Evolutionary conservation across 2,113 vertebrate species (phyloP).

Genomic region (Rhea americana): DNA sequence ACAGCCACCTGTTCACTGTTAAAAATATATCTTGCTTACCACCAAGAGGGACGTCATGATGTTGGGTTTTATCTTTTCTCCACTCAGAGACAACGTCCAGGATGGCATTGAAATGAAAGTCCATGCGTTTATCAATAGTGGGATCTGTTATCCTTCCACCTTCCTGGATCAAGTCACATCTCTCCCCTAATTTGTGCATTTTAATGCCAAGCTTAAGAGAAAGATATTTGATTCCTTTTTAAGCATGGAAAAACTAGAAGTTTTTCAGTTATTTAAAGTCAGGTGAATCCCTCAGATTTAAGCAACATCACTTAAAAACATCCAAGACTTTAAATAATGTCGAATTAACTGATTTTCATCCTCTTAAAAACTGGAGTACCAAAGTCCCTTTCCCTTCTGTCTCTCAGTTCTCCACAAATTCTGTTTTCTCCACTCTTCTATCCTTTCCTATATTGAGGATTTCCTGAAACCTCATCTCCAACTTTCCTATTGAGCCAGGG

Average conservation of each 20-base stretch:
- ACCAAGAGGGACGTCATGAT: constrained; percentile 91
- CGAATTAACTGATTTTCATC: not conserved
- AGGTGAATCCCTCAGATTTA: not conserved
- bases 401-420: not conserved
- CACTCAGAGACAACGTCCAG: constrained; percentile 97
- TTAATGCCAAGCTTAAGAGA: constrained; percentile 88
- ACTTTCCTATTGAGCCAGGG: not conserved
- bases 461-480: not conserved
- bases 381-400: not conserved
- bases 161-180: constrained; percentile 96
- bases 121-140: constrained; percentile 97
- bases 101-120: constrained; percentile 98
- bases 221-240: constrained; percentile 69
- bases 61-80: constrained; percentile 96
- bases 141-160: constrained; percentile 90
- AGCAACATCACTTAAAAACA: not conserved
- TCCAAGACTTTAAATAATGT: not conserved
- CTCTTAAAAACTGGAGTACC: not conserved
- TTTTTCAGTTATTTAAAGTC: not conserved
- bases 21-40: constrained; percentile 77
- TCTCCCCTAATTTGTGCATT: constrained; percentile 94
- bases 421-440: not conserved
- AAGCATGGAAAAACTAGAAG: constrained; percentile 32
- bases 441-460: not conserved
- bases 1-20: not conserved